phyloP scores from a whole-genome alignment of 2,113 vertebrate species.

The Nycticorax nycticorax region DNA sequence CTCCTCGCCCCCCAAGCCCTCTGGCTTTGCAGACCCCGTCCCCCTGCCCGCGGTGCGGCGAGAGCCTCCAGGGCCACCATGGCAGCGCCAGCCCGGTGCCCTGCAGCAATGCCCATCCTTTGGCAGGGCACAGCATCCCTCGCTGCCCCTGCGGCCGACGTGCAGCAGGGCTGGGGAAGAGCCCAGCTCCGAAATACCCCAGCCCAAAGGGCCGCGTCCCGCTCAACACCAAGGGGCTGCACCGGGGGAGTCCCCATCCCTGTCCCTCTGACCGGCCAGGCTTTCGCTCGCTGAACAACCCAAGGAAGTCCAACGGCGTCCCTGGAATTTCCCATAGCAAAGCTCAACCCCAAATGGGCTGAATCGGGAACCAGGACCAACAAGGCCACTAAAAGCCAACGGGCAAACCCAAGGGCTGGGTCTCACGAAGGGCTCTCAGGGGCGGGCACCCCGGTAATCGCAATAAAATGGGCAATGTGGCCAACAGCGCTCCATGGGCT shows the following conservation, averaged over 20 bases:
- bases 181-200: neutral
- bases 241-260: rapidly evolving
- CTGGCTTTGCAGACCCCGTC: neutral
- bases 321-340: neutral
- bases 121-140: neutral
- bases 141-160: rapidly evolving
- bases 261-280: rapidly evolving
- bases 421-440: neutral
- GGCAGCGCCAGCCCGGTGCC: rapidly evolving
- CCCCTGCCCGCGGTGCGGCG: rapidly evolving
- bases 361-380: neutral
- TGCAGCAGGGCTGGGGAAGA: rapidly evolving
- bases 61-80: neutral
- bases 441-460: neutral
- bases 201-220: rapidly evolving
- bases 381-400: neutral
- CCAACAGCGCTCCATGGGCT: neutral
- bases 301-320: neutral
- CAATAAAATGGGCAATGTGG: neutral
- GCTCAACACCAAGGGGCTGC: neutral
- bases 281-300: neutral
- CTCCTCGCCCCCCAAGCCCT: neutral
- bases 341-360: neutral
- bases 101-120: neutral
- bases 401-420: neutral